phyloP scores from a whole-genome alignment of 2,113 vertebrate genomes.

The Willisornis vidua region DNA sequence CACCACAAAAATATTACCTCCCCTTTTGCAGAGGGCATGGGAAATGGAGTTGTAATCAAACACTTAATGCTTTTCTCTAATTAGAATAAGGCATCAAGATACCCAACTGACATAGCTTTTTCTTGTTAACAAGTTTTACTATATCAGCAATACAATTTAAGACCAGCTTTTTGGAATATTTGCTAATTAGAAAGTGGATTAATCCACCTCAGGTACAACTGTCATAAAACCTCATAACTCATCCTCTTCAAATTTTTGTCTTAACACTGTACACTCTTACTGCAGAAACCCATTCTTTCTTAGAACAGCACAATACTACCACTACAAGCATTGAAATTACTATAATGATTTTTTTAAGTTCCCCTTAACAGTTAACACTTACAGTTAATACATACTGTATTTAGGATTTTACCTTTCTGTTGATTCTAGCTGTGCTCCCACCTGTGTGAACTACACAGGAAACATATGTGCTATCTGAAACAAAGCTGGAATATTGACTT shows the following conservation, averaged over 20 bases:
- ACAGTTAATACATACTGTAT: not conserved
- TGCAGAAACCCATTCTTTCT: not conserved
- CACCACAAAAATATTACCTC: not conserved
- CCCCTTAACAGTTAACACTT: not conserved
- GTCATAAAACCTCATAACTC: not conserved
- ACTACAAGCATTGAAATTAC: not conserved
- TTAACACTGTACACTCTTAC: accelerated
- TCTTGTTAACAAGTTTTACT: not conserved
- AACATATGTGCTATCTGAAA: not conserved
- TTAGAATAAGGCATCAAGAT: not conserved
- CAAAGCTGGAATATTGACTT: not conserved
- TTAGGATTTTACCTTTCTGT: not conserved
- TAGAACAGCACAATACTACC: not conserved
- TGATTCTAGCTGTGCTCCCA: not conserved
- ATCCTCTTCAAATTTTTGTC: not conserved
- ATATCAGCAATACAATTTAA: not conserved
- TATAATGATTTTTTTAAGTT: not conserved
- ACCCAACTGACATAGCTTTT: not conserved
- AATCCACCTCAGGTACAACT: not conserved
- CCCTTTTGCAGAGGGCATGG: not conserved
- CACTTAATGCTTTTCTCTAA: not conserved
- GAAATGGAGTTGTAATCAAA: not conserved
- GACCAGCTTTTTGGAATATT: not conserved
- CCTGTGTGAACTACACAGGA: not conserved
- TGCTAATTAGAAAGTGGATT: not conserved